phyloP scores from a whole-genome alignment of 2,888 invertebrate species.

The Rhorus exstirpatorius region DNA sequence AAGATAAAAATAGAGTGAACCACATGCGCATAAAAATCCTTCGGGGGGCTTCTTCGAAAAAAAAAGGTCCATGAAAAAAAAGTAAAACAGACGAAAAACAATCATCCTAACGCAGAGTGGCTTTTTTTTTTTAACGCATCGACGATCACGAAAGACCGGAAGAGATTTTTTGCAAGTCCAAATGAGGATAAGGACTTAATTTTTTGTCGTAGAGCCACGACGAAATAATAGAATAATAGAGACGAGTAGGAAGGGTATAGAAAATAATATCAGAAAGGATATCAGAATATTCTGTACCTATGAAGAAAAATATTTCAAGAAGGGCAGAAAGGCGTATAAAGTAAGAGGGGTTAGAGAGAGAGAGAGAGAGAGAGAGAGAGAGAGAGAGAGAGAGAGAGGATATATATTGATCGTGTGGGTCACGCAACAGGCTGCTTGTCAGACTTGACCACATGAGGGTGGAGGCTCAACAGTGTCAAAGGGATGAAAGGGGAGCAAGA shows the following conservation, averaged over 20 bases:
- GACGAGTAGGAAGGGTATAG: background rate
- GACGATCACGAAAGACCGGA: background rate
- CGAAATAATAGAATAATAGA: background rate
- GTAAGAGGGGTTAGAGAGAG: slow-evolving; percentile 10
- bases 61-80: too few species aligned
- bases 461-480: slow-evolving; percentile 56
- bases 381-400: slow-evolving; percentile 47
- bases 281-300: background rate
- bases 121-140: slow-evolving; percentile 15
- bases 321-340: slow-evolving; percentile 8
- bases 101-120: background rate
- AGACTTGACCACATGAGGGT: slow-evolving; percentile 47
- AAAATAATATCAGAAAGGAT: background rate
- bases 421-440: slow-evolving; percentile 76
- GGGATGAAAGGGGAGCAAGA: slow-evolving; percentile 21
- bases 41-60: background rate
- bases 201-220: background rate
- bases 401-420: slow-evolving; percentile 72
- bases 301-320: background rate
- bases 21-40: background rate
- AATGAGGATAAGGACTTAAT: background rate
- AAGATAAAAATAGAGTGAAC: background rate
- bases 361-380: slow-evolving; percentile 58
- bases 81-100: background rate
- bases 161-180: too few species aligned